Evolutionary conservation across 2,888 invertebrate genomes (phyloP), one percentile per base, ranked within the genome.

Genomic region (Gnatocerus cornutus): DNA sequence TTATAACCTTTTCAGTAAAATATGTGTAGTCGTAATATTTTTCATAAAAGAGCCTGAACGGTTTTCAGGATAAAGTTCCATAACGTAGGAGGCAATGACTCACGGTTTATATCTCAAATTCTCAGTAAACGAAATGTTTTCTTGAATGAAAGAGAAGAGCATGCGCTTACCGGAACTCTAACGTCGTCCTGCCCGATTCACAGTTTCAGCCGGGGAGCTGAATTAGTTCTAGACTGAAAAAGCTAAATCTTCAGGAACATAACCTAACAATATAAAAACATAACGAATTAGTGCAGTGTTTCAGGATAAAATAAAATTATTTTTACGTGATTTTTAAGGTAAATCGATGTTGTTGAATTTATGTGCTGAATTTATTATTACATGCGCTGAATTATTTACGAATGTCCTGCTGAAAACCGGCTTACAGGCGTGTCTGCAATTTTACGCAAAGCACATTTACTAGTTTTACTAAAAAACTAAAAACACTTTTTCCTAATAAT

Each of bases 71-170:
- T 33, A 59, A 61, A 37, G n/a, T 14, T 10, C 8, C 48, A 46
- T 33, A 27, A 37, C 50, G 61, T 61, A 39, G 50, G 48, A 33
- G 61, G 50, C 9, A 13, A 61, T 61, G 61, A 61, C 13, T 61
- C 50, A 39, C 14, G 30, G 30, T 61, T 37, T 50, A 50, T 39
- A 46, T 21, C 50, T 37, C 33, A 61, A 61, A 61, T 61, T 29
- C 58, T 45, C 12, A 6, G 37, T 14, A 61, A 61, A 48, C 46
- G 50, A n/a, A 37, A 27, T 21, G 7, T 52, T 53, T 63, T 63
- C 63, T 63, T 63, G 14, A 63, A 63, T 62, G 55, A 62, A 68
- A 46, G 14, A 27, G 2, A n/a, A 14, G 62, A 62, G 62, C 68
- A 68, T 68, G 68, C 68, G 68, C 62, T 43, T 4, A 1, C 5